A percentile compares a stretch with the other conserved stretches of the same genome.
phyloP scores from a whole-genome alignment of 30 jellyfish, hydroid and myxozoan species.

The Nemopilema nomurai region DNA sequence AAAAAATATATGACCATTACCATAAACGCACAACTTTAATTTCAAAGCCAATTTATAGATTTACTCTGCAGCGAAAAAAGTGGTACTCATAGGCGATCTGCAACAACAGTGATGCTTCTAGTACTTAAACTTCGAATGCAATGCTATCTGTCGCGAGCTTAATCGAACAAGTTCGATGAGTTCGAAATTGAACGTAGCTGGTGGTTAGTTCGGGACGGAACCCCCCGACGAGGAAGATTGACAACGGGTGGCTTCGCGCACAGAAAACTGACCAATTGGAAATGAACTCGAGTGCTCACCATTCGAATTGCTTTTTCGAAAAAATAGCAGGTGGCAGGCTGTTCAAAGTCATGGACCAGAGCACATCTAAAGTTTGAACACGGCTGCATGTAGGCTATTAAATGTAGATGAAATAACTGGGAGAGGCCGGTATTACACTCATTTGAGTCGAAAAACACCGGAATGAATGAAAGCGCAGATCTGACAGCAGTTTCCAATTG shows the following conservation, averaged over 20 bases:
- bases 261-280: slow-evolving; percentile 53
- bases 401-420: neutral
- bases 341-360: slow-evolving; percentile 53
- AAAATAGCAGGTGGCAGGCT: slow-evolving; percentile 64
- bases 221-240: slow-evolving; percentile 46
- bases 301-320: slow-evolving; percentile 33
- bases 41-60: no score
- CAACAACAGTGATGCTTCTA: no score
- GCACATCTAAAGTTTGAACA: slow-evolving; percentile 2
- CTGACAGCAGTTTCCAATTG: neutral
- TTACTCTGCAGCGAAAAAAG: no score
- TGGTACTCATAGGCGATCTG: no score
- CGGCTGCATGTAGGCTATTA: neutral
- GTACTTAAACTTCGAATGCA: no score
- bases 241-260: slow-evolving; percentile 74
- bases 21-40: no score
- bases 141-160: no score
- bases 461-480: neutral
- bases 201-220: neutral
- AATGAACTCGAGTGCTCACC: slow-evolving; percentile 28
- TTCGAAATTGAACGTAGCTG: slow-evolving; percentile 30
- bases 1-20: no score
- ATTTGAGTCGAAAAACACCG: neutral
- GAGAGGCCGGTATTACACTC: neutral
- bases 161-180: no score